Conservation (phyloP, 2,888 invertebrate species). For the Drymonia ruficornis region DNA sequence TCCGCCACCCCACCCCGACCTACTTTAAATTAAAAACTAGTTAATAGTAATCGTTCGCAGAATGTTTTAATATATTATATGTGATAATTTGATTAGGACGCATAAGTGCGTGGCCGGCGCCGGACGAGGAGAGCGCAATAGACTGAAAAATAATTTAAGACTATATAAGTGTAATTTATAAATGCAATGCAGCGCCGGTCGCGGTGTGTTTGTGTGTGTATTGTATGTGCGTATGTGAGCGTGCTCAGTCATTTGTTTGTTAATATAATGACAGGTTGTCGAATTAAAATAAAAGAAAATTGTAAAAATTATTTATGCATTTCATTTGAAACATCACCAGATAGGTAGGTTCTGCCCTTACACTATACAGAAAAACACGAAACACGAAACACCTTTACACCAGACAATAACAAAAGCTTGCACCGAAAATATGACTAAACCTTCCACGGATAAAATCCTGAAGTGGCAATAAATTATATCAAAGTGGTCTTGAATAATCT, state of each 20-base stretch:
- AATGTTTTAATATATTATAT: constrained; percentile 88
- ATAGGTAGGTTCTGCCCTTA: not conserved
- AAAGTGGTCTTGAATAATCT: too few species aligned
- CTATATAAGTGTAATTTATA: constrained; percentile 87
- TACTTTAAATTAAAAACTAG: constrained; percentile 82
- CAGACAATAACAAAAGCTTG: too few species aligned
- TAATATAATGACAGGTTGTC: constrained; percentile 92
- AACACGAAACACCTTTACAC: too few species aligned
- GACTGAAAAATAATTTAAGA: constrained; percentile 86
- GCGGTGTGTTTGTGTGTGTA: constrained; percentile 87
- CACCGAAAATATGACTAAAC: too few species aligned
- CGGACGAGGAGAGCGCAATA: constrained; percentile 84
- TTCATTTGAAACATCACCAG: constrained; percentile 41
- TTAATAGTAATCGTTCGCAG: constrained; percentile 82
- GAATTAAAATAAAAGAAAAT: constrained; percentile 87
- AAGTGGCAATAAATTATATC: not conserved
- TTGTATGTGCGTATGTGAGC: constrained; percentile 87
- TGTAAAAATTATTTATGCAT: constrained; percentile 74
- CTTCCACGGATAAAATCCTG: too few species aligned
- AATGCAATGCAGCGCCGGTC: constrained; percentile 86
- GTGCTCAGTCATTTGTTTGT: constrained; percentile 85
- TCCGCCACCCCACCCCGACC: constrained; percentile 83
- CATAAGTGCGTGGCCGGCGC: constrained; percentile 83
- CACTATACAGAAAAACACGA: constrained; percentile 1
- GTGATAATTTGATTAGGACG: constrained; percentile 86